These are phyloP conservation scores for Sceloporus undulatus DNA, from an alignment of 2,113 vertebrate genomes.

Conservation along the genomic window DNA sequence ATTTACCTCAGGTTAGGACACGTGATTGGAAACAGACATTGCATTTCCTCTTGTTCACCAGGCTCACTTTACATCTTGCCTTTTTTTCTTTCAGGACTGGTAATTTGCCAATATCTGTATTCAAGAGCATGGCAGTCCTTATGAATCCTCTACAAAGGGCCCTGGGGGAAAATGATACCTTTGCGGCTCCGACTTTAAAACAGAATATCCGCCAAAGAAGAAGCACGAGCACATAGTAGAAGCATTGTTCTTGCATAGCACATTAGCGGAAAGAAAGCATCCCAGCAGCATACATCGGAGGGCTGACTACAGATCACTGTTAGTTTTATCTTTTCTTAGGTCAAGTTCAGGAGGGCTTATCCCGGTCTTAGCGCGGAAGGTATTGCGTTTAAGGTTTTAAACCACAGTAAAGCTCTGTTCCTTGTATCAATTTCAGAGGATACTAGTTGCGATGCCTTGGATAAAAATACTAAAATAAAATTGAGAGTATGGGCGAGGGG, in stretches of 20 bases:
- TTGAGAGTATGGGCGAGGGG: too few relatives aligned
- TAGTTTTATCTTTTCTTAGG: slow-evolving; percentile 4
- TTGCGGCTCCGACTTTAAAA: slow-evolving; percentile 28
- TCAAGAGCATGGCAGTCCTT: slow-evolving; percentile 31
- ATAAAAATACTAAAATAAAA: neutral
- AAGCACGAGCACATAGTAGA: slow-evolving; percentile 8
- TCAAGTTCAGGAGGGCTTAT: slow-evolving; percentile 4
- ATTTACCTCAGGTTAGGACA: slow-evolving; percentile 12
- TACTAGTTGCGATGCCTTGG: neutral
- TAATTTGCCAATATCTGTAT: slow-evolving; percentile 15
- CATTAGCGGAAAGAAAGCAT: neutral
- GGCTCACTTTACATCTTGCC: slow-evolving; percentile 12
- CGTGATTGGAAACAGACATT: neutral
- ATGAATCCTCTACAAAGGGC: slow-evolving; percentile 15
- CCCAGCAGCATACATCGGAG: slow-evolving; percentile 3
- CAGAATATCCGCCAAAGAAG: slow-evolving; percentile 7
- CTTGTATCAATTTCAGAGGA: neutral
- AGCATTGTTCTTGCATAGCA: slow-evolving; percentile 9
- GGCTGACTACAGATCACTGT: slow-evolving; percentile 13
- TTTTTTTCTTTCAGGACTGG: neutral
- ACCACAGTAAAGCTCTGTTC: neutral
- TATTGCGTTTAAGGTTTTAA: neutral
- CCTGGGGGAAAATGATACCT: slow-evolving; percentile 36
- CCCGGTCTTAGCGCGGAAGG: neutral
- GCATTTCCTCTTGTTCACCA: neutral